Evolutionary conservation across 2,113 vertebrate genomes (phyloP).

Genomic region (Platycercus adscitus): DNA sequence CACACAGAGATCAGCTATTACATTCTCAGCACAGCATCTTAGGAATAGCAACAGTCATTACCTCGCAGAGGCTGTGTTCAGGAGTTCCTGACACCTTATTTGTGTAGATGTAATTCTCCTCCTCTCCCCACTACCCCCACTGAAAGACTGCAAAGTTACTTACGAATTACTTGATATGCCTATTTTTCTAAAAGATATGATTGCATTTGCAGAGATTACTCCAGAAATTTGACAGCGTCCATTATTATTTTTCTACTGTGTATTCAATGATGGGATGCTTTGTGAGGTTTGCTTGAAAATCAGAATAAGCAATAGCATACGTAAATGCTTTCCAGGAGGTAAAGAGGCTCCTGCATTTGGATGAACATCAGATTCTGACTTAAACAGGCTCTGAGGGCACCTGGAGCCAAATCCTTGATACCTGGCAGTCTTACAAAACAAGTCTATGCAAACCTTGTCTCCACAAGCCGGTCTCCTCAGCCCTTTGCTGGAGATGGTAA

Average conservation of each 20-base stretch:
- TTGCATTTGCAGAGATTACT: not conserved
- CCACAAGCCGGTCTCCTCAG: fast-evolving
- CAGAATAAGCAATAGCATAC: not conserved
- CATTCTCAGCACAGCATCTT: not conserved
- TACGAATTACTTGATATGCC: constrained; percentile 6
- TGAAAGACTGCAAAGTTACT: not conserved
- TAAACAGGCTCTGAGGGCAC: not conserved
- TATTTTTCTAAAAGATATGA: constrained; percentile 2
- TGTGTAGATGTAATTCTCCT: not conserved
- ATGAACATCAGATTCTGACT: not conserved
- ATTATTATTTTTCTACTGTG: constrained; percentile 22
- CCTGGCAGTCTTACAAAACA: not conserved
- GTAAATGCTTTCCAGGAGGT: not conserved
- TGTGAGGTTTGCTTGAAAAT: not conserved
- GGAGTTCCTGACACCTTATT: not conserved
- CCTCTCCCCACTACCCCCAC: not conserved
- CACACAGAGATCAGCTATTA: not conserved
- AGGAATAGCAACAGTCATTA: not conserved
- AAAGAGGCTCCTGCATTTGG: not conserved
- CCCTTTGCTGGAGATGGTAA: not conserved
- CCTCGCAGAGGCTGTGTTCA: not conserved
- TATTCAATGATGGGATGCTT: not conserved
- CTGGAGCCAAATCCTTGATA: not conserved
- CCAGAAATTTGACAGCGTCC: constrained; percentile 10
- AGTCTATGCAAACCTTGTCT: not conserved